Conservation (phyloP, 2,797 vertebrate genomes). For the Carcharodon carcharias region DNA sequence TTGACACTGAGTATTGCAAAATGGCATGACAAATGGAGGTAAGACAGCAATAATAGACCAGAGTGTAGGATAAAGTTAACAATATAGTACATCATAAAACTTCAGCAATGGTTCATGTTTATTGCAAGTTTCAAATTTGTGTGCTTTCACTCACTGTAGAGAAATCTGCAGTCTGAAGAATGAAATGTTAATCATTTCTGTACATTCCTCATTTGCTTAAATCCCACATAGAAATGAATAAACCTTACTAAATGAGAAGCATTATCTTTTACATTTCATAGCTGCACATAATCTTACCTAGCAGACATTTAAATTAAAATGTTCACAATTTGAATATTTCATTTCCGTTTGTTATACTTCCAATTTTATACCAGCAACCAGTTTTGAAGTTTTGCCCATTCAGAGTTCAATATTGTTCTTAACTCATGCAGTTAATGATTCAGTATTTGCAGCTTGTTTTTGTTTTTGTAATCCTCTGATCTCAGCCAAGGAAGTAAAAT, state of each 20-base stretch:
- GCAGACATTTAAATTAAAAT: background rate
- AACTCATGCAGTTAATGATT: background rate
- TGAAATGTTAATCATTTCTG: background rate
- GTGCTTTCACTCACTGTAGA: background rate
- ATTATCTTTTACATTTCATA: background rate
- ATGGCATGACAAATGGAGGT: background rate
- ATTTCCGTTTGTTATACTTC: background rate
- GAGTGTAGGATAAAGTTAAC: too few species aligned
- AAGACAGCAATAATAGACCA: background rate
- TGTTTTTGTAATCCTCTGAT: background rate
- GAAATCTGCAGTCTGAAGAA: background rate
- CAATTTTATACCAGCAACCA: background rate
- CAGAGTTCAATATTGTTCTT: background rate
- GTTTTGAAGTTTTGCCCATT: too few species aligned
- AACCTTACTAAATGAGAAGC: background rate
- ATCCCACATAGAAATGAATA: too few species aligned
- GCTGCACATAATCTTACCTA: background rate
- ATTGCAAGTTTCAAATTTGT: background rate
- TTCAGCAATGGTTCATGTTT: background rate
- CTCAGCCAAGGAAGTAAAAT: background rate
- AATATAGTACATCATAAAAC: too few species aligned
- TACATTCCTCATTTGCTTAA: background rate
- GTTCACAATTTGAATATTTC: background rate
- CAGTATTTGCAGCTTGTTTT: background rate
- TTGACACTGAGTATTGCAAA: background rate